phyloP scores from a whole-genome alignment of 2,797 vertebrate genomes.

The Carcharodon carcharias region DNA sequence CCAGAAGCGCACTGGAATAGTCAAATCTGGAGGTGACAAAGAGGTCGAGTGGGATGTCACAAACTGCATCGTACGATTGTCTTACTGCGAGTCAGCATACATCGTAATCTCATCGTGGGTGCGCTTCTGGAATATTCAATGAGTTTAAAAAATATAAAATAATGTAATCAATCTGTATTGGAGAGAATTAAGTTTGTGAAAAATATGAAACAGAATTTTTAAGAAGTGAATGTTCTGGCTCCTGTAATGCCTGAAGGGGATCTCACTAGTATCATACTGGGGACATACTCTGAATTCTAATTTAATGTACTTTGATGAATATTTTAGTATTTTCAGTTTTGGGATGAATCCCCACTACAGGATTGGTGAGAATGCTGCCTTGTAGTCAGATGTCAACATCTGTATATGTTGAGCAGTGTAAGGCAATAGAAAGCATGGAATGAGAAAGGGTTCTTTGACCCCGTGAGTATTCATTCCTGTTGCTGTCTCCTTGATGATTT shows the following conservation, averaged over 20 bases:
- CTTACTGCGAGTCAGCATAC: neutral
- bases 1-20: neutral
- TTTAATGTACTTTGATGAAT: conserved; percentile 34
- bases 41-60: no score
- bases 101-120: no score
- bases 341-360: neutral
- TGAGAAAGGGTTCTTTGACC: neutral
- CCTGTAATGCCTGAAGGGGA: conserved; percentile 24
- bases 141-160: neutral
- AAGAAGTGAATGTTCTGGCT: conserved; percentile 21
- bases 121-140: neutral
- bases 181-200: conserved; percentile 1
- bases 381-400: neutral
- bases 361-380: conserved; percentile 19
- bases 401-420: no score
- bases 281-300: conserved; percentile 26
- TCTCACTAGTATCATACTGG: conserved; percentile 14
- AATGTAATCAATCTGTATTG: conserved; percentile 28
- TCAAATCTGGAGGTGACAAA: neutral
- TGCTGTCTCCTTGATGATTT: neutral
- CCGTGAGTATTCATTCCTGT: neutral
- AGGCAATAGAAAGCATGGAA: neutral
- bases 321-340: conserved; percentile 33
- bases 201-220: conserved; percentile 34
- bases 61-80: neutral